Percentiles rank a stretch among this genome's conserved stretches.
phyloP scores from a whole-genome alignment of 2,888 invertebrate genomes.

The Drosophila ezoana region DNA sequence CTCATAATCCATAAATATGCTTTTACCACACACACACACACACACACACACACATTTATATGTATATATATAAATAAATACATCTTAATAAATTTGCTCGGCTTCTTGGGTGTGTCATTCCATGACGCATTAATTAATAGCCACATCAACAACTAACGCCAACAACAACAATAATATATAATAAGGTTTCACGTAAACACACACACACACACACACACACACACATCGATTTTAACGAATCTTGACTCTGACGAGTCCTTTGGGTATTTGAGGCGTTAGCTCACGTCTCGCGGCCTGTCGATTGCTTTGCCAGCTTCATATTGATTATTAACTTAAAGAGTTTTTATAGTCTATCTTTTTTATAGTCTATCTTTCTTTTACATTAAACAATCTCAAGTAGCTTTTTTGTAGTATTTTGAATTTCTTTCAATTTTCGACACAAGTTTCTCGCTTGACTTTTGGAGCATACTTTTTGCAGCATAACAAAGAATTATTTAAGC shows the following conservation, averaged over 20 bases:
- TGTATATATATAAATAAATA: constrained; percentile 40
- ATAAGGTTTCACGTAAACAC: constrained; percentile 33
- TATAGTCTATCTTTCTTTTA: too few species aligned
- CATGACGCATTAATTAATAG: constrained; percentile 82
- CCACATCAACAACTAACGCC: constrained; percentile 77
- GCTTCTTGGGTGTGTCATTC: constrained; percentile 75
- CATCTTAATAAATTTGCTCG: constrained; percentile 75
- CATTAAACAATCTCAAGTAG: not conserved
- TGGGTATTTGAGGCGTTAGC: constrained; percentile 41
- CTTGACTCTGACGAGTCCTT: constrained; percentile 64
- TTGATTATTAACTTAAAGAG: constrained; percentile 42
- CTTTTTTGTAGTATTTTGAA: too few species aligned
- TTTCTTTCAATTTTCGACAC: too few species aligned
- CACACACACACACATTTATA: constrained; percentile 15
- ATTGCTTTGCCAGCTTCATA: constrained; percentile 48
- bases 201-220: constrained; percentile 4
- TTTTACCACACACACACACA: constrained; percentile 56
- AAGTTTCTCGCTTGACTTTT: too few species aligned
- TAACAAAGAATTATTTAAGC: too few species aligned
- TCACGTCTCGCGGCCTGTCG: constrained; percentile 74
- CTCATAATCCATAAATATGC: constrained; percentile 81
- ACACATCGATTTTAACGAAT: constrained; percentile 26
- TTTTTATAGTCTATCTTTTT: not conserved
- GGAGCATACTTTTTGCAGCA: too few species aligned
- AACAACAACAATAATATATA: constrained; percentile 51